A percentile compares a stretch with the other conserved stretches of the same genome.
Evolutionary conservation across 2,113 vertebrate species (phyloP).

Genomic region (Setophaga petechia): DNA sequence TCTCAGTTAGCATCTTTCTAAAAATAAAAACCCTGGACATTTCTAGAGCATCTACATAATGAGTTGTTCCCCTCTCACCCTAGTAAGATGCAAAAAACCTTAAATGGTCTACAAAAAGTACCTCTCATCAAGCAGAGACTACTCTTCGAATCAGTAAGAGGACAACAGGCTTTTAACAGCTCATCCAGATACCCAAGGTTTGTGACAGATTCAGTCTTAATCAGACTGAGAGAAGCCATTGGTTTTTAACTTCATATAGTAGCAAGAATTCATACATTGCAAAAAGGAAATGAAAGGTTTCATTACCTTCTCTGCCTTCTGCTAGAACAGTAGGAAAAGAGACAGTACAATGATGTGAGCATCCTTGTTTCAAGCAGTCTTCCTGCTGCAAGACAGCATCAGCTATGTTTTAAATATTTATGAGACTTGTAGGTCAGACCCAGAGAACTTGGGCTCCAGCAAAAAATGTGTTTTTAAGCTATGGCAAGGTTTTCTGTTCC

Average conservation of each 20-base stretch:
- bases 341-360: accelerated
- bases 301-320: not conserved
- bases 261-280: not conserved
- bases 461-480: not conserved
- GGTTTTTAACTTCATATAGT: not conserved
- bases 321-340: not conserved
- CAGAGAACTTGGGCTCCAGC: not conserved
- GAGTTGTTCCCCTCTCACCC: not conserved
- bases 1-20: not conserved
- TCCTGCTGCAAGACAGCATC: not conserved
- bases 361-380: not conserved
- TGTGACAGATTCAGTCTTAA: not conserved
- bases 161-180: not conserved
- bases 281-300: not conserved
- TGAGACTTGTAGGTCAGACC: not conserved
- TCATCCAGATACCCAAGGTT: not conserved
- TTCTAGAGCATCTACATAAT: not conserved
- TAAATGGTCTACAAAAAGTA: not conserved
- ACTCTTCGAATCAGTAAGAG: not conserved
- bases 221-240: not conserved
- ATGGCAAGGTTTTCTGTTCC: not conserved
- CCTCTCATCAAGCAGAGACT: not conserved
- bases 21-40: not conserved
- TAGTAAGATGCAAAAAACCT: not conserved
- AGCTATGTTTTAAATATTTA: not conserved